Percentiles rank a stretch among this genome's conserved stretches.
Conservation (phyloP, 2,888 invertebrate species). For the Thelaira solivaga region DNA sequence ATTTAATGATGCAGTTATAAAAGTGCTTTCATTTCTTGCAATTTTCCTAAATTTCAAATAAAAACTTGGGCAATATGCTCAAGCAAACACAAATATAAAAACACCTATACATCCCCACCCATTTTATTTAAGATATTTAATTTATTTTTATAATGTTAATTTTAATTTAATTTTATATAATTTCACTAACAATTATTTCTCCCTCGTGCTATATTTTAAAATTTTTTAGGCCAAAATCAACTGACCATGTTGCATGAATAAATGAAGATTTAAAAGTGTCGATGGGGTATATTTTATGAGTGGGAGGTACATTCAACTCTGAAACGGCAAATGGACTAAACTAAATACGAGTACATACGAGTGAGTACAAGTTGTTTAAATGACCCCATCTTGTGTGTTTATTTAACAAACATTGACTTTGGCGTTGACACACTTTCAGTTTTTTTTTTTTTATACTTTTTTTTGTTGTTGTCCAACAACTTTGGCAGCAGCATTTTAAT, state of each 20-base stretch:
- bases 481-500: conserved; percentile 14
- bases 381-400: conserved; percentile 46
- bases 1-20: too few relatives aligned
- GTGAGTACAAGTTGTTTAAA: background rate
- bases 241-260: conserved; percentile 24
- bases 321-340: conserved; percentile 12
- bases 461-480: background rate
- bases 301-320: conserved; percentile 18
- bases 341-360: background rate
- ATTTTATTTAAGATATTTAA: conserved; percentile 10
- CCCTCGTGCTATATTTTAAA: background rate
- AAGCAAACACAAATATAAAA: background rate
- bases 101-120: background rate
- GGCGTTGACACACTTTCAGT: conserved; percentile 59
- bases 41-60: too few relatives aligned
- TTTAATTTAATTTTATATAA: background rate
- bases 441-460: background rate
- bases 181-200: background rate
- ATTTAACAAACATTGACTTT: conserved; percentile 61
- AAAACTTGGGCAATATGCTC: too few relatives aligned
- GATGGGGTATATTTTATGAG: too few relatives aligned
- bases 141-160: conserved; percentile 30
- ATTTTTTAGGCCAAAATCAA: conserved; percentile 46
- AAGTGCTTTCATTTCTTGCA: too few relatives aligned
- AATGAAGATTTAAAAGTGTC: conserved; percentile 2